Conservation (phyloP, 1,140 invertebrate species). For the Eueides isabella region DNA sequence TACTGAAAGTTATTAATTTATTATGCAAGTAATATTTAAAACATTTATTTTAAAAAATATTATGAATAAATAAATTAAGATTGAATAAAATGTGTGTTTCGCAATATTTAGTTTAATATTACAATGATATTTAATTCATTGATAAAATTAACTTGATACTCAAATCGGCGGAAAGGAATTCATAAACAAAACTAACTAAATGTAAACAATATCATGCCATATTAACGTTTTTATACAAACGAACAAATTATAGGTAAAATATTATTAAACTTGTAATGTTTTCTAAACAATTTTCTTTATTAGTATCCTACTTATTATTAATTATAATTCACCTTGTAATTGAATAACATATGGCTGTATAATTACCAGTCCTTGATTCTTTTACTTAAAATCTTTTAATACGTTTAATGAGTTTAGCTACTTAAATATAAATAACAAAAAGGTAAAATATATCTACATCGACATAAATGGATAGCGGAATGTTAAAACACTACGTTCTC, state of each 20-base stretch:
- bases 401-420: no score
- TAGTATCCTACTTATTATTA: not conserved
- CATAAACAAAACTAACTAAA: constrained; percentile 18
- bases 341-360: no score
- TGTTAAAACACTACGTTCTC: not conserved
- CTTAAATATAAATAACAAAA: no score
- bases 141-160: constrained; percentile 14
- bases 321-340: not conserved
- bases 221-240: not conserved
- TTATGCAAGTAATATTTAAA: not conserved
- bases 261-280: not conserved
- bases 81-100: not conserved
- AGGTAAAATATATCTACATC: not conserved
- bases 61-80: not conserved
- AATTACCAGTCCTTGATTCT: no score
- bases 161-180: constrained; percentile 13
- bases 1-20: not conserved
- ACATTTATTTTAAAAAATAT: not conserved
- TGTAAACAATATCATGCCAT: constrained; percentile 14
- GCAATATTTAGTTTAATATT: not conserved
- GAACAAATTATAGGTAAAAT: not conserved
- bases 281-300: not conserved
- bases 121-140: constrained; percentile 8
- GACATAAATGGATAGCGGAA: not conserved
- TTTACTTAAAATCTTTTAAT: no score